Conservation (phyloP, 2,888 invertebrate genomes). For the Rugalucina vietnamica region DNA sequence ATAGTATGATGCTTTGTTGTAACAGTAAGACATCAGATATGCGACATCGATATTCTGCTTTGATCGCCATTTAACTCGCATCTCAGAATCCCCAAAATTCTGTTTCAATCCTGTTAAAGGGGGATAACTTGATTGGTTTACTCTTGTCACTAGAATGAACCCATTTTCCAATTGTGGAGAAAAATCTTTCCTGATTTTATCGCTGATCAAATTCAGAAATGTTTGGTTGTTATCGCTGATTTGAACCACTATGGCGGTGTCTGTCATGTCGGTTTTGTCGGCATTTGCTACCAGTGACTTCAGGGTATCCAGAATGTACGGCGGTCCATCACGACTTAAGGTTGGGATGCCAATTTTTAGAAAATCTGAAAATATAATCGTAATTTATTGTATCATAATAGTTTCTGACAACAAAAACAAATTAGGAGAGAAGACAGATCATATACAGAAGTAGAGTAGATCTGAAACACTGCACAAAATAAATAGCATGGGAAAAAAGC, state of each 20-base stretch:
- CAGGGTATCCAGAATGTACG: not conserved
- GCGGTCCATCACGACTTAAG: not conserved
- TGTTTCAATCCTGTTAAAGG: not conserved
- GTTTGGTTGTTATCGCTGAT: not conserved
- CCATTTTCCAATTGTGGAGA: not conserved
- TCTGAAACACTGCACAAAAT: no score
- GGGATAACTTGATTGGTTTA: not conserved
- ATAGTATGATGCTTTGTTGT: not conserved
- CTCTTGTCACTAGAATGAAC: not conserved
- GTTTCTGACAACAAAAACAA: no score
- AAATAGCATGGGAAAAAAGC: no score
- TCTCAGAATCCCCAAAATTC: not conserved
- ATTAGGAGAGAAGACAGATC: no score
- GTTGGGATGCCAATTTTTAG: conserved; percentile 1
- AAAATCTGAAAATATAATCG: not conserved
- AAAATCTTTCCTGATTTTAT: not conserved
- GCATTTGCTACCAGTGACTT: not conserved
- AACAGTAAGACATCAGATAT: not conserved
- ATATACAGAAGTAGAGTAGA: no score
- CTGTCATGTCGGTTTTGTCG: not conserved
- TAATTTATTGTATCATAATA: no score
- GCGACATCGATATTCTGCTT: not conserved
- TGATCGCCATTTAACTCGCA: not conserved
- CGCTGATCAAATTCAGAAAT: not conserved
- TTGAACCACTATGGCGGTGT: not conserved